Percentiles rank a stretch among this genome's conserved stretches.
phyloP scores from a whole-genome alignment of 1,140 invertebrate genomes.

The Drosophila lini region DNA sequence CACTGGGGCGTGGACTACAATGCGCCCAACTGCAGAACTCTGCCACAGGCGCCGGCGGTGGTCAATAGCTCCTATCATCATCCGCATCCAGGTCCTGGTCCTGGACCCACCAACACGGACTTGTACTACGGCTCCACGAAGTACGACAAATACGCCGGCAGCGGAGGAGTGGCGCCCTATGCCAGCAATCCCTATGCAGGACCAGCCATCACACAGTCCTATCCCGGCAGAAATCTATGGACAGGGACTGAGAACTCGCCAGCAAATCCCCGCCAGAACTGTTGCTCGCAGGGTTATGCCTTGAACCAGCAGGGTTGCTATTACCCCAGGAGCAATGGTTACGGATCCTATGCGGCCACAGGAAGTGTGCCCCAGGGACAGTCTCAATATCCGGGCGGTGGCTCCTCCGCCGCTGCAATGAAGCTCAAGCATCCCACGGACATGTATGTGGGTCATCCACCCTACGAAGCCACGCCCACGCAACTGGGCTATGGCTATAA shows the following conservation, averaged over 20 bases:
- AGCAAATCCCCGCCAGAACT: slow-evolving; percentile 57
- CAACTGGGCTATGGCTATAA: slow-evolving; percentile 53
- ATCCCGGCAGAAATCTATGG: slow-evolving; percentile 55
- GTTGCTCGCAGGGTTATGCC: slow-evolving; percentile 62
- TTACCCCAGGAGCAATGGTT: slow-evolving; percentile 66
- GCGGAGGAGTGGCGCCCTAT: slow-evolving; percentile 6
- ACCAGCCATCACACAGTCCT: slow-evolving; percentile 41
- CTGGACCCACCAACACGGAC: slow-evolving; percentile 31
- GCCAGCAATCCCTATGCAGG: slow-evolving; percentile 55
- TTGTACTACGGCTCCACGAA: slow-evolving; percentile 57
- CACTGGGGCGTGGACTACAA: slow-evolving; percentile 70
- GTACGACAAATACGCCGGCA: slow-evolving; percentile 66
- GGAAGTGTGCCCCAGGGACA: slow-evolving; percentile 21
- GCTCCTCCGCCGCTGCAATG: slow-evolving; percentile 12
- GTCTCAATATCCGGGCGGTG: slow-evolving; percentile 36
- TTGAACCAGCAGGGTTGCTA: slow-evolving; percentile 68
- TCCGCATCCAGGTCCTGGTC: slow-evolving; percentile 3
- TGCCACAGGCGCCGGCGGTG: slow-evolving; percentile 26
- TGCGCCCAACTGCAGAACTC: slow-evolving; percentile 52
- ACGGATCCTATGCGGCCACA: slow-evolving; percentile 14
- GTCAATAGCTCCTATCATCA: slow-evolving; percentile 39
- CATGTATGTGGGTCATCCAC: slow-evolving; percentile 50
- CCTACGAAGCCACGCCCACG: slow-evolving; percentile 42
- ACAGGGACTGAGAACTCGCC: slow-evolving; percentile 20
- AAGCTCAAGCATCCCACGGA: slow-evolving; percentile 74